These are phyloP conservation scores for Thecocarcelia acutangulata DNA, from an alignment of 2,888 invertebrate genomes.

Conservation along the genomic window DNA sequence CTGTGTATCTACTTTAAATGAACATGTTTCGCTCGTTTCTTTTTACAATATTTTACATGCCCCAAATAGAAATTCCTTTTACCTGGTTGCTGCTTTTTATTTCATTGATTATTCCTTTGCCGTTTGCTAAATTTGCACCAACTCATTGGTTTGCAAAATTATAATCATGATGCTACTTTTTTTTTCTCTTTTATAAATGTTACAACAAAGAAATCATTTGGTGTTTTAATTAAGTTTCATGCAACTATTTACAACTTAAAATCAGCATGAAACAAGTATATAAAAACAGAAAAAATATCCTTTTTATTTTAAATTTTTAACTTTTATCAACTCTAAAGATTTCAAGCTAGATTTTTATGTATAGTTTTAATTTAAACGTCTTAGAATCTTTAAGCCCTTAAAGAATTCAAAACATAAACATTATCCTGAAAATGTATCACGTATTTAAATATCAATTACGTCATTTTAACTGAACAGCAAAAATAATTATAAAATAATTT, in stretches of 20 bases:
- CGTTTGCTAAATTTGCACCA: constrained; percentile 52
- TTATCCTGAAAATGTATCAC: too few relatives aligned
- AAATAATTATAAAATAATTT: too few relatives aligned
- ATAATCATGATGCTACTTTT: constrained; percentile 1
- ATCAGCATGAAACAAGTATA: not conserved
- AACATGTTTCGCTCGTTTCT: too few relatives aligned
- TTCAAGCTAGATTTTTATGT: too few relatives aligned
- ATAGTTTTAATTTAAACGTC: too few relatives aligned
- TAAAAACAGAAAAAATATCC: not conserved
- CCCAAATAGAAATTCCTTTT: not conserved
- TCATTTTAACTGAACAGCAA: too few relatives aligned
- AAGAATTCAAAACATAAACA: too few relatives aligned
- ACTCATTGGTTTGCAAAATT: constrained; percentile 58
- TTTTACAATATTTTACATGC: not conserved
- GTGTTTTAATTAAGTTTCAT: constrained; percentile 29
- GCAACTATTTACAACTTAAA: not conserved
- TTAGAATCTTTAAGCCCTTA: too few relatives aligned
- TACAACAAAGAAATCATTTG: constrained; percentile 8
- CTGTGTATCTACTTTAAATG: too few relatives aligned
- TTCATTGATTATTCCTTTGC: constrained; percentile 19
- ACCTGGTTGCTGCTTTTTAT: not conserved
- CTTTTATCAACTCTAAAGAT: too few relatives aligned
- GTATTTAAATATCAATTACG: too few relatives aligned
- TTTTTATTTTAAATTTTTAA: too few relatives aligned
- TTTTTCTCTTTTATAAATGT: constrained; percentile 6